These are phyloP conservation scores for Anastatus disparis DNA, from an alignment of 1,140 invertebrate species.

Conservation along the genomic window DNA sequence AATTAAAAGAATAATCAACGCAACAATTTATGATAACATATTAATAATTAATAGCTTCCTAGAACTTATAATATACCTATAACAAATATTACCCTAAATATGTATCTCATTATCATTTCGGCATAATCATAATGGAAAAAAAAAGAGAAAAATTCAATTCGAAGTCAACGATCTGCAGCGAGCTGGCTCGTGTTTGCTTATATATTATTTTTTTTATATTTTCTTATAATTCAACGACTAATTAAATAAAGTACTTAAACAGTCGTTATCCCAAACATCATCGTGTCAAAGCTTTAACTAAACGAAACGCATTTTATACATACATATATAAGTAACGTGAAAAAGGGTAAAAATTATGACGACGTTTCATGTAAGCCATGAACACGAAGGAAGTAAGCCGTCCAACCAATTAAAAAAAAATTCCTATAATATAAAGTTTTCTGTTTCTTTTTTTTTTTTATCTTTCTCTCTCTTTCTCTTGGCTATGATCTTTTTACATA, in stretches of 20 bases:
- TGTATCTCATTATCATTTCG: too few relatives aligned
- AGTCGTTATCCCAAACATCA: neutral
- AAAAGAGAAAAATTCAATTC: neutral
- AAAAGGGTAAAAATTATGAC: constrained; percentile 22
- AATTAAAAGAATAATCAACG: neutral
- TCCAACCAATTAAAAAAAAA: constrained; percentile 48
- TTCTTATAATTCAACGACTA: constrained; percentile 5
- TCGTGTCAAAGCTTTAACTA: constrained; percentile 19
- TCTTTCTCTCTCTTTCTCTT: too few relatives aligned
- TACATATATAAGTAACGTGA: neutral
- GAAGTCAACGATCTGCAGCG: constrained; percentile 11
- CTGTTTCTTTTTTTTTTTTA: too few relatives aligned
- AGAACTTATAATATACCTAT: too few relatives aligned
- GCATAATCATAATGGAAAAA: neutral
- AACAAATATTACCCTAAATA: too few relatives aligned
- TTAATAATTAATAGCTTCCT: neutral
- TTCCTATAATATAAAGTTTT: constrained; percentile 34
- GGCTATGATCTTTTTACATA: constrained; percentile 29
- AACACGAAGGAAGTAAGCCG: constrained; percentile 27
- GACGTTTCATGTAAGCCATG: neutral
- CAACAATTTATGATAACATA: neutral
- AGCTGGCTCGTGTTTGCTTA: neutral
- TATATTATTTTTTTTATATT: too few relatives aligned
- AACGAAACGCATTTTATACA: neutral
- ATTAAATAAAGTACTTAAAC: constrained; percentile 11